phyloP scores from a whole-genome alignment of 2,888 invertebrate species.

The Elysia crispata region DNA sequence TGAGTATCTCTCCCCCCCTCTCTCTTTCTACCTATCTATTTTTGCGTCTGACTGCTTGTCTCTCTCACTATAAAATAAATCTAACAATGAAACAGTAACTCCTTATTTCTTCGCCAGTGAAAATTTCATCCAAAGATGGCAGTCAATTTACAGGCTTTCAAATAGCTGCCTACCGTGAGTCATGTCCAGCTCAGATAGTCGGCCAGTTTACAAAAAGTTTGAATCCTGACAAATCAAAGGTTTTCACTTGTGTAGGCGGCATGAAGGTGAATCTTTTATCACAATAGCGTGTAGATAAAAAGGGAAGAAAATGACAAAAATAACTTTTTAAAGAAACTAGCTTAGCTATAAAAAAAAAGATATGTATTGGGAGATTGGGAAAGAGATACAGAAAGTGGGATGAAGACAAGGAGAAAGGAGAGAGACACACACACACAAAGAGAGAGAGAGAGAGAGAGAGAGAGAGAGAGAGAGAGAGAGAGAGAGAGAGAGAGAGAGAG shows the following conservation, averaged over 20 bases:
- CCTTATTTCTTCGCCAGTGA: too few relatives aligned
- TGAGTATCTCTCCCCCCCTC: neutral
- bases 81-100: neutral
- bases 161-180: neutral
- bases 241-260: neutral
- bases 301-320: too few relatives aligned
- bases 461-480: neutral
- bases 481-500: neutral
- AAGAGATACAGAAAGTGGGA: neutral
- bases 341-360: too few relatives aligned
- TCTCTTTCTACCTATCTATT: neutral
- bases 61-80: neutral
- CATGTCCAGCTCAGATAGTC: neutral
- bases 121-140: too few relatives aligned
- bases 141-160: too few relatives aligned
- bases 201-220: too few relatives aligned
- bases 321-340: too few relatives aligned
- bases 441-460: neutral
- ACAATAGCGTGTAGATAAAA: too few relatives aligned
- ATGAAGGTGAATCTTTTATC: neutral
- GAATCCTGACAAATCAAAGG: neutral
- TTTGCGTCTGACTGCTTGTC: neutral
- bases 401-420: neutral
- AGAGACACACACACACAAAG: neutral
- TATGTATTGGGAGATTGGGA: neutral